Conservation (phyloP, 2,888 invertebrate species). For the Drosophila flavopinicola region DNA sequence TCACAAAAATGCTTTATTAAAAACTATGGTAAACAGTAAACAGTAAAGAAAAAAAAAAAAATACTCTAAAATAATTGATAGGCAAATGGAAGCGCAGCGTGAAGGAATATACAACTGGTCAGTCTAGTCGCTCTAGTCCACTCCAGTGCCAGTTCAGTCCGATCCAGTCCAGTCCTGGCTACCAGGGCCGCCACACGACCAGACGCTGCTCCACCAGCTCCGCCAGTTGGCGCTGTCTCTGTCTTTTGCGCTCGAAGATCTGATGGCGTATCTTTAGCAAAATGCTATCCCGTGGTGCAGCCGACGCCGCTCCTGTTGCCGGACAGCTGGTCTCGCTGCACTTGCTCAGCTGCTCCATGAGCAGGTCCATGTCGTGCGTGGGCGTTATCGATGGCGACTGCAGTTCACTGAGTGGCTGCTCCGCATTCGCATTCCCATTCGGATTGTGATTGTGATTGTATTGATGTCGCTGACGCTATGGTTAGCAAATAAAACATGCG, state of each 20-base stretch:
- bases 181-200: conserved; percentile 83
- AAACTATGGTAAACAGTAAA: conserved; percentile 22
- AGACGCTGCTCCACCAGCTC: conserved; percentile 66
- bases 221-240: conserved; percentile 74
- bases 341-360: conserved; percentile 47
- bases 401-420: conserved; percentile 30
- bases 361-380: conserved; percentile 48
- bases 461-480: conserved; percentile 54
- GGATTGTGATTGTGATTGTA: not conserved
- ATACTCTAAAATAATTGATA: conserved; percentile 2
- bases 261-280: conserved; percentile 82
- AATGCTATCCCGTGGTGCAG: conserved; percentile 67
- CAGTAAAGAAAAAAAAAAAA: conserved; percentile 10
- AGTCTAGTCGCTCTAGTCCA: no score
- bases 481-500: not conserved
- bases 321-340: conserved; percentile 22
- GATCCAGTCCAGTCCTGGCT: not conserved
- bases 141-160: no score
- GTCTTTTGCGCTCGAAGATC: conserved; percentile 82
- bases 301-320: conserved; percentile 19
- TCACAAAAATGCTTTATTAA: conserved; percentile 32
- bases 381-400: conserved; percentile 1
- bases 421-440: not conserved
- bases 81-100: conserved; percentile 59
- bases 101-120: conserved; percentile 59